These are phyloP conservation scores for Anableps anableps DNA, from an alignment of 2,797 vertebrate species.

Conservation along the genomic window DNA sequence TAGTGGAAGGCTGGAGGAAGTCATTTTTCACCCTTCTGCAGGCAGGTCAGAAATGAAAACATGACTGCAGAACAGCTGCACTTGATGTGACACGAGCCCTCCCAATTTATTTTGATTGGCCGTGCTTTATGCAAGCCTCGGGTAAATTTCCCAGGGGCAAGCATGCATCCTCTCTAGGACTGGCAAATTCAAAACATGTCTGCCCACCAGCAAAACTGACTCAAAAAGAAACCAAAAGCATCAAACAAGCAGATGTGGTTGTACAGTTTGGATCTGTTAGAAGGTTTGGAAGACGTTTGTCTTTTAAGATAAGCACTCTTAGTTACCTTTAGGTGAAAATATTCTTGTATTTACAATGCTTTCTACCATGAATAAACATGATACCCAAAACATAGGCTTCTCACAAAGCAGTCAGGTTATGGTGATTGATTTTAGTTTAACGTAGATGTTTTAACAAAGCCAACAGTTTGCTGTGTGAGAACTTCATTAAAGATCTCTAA, in stretches of 20 bases:
- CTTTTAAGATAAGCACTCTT: not conserved
- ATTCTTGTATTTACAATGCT: not conserved
- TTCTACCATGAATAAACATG: not conserved
- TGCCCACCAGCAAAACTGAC: constrained; percentile 25
- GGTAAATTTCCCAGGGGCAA: constrained; percentile 60
- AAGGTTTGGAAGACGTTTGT: constrained; percentile 14
- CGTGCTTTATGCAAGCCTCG: constrained; percentile 60
- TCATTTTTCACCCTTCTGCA: constrained; percentile 30
- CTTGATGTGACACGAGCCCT: constrained; percentile 63
- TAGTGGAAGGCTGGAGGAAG: constrained; percentile 29
- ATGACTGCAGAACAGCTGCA: constrained; percentile 64
- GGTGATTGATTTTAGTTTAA: constrained; percentile 27
- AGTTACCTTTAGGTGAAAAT: not conserved
- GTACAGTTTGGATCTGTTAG: constrained; percentile 2
- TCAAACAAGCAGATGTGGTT: constrained; percentile 12
- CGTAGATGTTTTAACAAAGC: constrained; percentile 33
- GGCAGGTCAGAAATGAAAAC: constrained; percentile 62
- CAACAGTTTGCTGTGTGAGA: constrained; percentile 28
- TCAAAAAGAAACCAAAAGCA: constrained; percentile 31
- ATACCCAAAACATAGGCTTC: not conserved
- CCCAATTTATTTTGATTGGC: constrained; percentile 78
- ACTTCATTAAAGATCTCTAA: constrained; percentile 37
- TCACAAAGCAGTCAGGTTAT: constrained; percentile 26
- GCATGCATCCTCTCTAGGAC: constrained; percentile 49
- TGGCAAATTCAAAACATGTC: constrained; percentile 51